These are phyloP conservation scores for Prolemur simus DNA, from an alignment of 2,113 vertebrate genomes.

Conservation along the genomic window DNA sequence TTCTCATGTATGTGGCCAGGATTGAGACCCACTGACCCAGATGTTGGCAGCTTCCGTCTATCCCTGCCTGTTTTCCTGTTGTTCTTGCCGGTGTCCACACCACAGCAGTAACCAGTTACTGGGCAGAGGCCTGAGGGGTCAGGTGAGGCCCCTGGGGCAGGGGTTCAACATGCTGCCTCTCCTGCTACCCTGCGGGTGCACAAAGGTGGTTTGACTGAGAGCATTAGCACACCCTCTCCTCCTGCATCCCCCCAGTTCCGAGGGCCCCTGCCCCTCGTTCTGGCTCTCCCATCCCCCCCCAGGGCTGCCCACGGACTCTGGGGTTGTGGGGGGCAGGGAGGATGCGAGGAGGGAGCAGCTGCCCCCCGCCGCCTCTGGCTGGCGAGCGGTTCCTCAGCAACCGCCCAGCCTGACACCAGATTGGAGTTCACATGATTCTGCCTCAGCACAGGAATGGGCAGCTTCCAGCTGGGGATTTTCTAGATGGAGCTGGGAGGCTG, in stretches of 20 bases:
- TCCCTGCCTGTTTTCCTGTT: not conserved
- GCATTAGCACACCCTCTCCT: not conserved
- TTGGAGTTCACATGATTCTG: conserved; percentile 72
- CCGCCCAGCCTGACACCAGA: conserved; percentile 61
- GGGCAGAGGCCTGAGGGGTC: not conserved
- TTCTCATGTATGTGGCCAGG: not conserved
- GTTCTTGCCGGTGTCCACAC: not conserved
- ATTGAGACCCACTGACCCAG: not conserved
- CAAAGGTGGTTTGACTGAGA: not conserved
- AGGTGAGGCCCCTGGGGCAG: not conserved
- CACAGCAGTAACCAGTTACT: not conserved
- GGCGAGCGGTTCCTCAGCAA: conserved; percentile 38
- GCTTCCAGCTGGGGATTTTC: conserved; percentile 65
- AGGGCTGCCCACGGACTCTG: not conserved
- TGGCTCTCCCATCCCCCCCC: not conserved
- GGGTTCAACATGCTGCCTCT: not conserved
- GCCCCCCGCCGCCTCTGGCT: not conserved
- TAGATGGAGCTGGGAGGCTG: not conserved
- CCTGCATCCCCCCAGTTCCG: not conserved
- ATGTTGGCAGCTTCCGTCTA: not conserved
- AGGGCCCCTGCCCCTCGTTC: not conserved
- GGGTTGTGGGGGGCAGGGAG: not conserved
- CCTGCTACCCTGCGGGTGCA: not conserved
- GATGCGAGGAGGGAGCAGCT: not conserved
- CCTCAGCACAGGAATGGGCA: conserved; percentile 52